These are phyloP conservation scores for Antedon mediterranea DNA, from an alignment of 53 echinoderm and acorn worm genomes.

Conservation along the genomic window DNA sequence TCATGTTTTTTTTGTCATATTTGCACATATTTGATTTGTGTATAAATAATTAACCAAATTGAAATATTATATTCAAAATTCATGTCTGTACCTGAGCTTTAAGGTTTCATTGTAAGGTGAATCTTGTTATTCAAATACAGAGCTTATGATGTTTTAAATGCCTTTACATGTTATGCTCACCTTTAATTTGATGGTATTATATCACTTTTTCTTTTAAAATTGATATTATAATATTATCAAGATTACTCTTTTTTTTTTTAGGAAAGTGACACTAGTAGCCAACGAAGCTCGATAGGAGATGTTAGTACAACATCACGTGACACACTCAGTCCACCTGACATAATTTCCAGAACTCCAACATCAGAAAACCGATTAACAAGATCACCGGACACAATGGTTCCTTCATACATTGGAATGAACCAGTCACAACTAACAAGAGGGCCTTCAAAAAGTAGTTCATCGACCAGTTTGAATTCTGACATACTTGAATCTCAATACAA, in stretches of 20 bases:
- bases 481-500: constrained; percentile 69
- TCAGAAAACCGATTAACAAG: not conserved
- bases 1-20: no score
- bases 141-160: no score
- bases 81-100: no score
- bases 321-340: not conserved
- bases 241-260: not conserved
- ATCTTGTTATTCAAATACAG: no score
- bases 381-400: not conserved
- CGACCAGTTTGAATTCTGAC: constrained; percentile 82
- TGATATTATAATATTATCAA: no score
- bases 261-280: not conserved
- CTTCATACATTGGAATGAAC: not conserved
- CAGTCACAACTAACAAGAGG: not conserved
- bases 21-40: no score
- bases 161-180: no score
- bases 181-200: no score
- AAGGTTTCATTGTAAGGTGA: no score
- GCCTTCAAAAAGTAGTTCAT: constrained; percentile 74
- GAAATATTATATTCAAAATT: no score
- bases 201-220: no score
- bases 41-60: no score
- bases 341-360: not conserved
- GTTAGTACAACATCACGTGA: not conserved
- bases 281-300: not conserved